A percentile compares a stretch with the other conserved stretches of the same genome.
Evolutionary conservation across 1,140 invertebrate genomes (phyloP).

Genomic region (Oedothorax gibbosus): DNA sequence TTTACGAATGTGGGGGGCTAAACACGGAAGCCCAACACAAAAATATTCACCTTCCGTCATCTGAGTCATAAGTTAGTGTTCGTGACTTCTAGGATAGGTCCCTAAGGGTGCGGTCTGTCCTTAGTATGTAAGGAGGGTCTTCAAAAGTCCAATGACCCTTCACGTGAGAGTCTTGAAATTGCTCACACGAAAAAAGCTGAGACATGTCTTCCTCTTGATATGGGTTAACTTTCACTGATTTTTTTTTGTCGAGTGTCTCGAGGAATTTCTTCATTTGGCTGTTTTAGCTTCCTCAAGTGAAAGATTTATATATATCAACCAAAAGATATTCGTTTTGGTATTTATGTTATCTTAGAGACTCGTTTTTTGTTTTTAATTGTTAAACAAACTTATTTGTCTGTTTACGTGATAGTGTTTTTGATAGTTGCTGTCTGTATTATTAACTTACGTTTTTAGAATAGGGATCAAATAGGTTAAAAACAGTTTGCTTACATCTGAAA

Average conservation of each 20-base stretch:
- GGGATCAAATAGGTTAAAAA: too few species aligned
- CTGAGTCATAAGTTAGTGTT: constrained; percentile 17
- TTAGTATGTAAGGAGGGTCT: constrained; percentile 12
- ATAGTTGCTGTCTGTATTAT: too few species aligned
- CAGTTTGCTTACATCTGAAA: too few species aligned
- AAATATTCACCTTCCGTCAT: constrained; percentile 27
- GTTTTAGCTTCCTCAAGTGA: neutral
- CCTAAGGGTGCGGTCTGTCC: constrained; percentile 25
- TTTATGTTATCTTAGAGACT: too few species aligned
- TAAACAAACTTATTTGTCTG: too few species aligned
- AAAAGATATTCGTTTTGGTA: too few species aligned
- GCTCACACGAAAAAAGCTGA: constrained; percentile 36
- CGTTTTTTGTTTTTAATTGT: too few species aligned
- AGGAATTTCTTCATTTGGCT: neutral
- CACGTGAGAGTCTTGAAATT: constrained; percentile 38
- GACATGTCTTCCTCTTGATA: constrained; percentile 12
- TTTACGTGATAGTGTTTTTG: too few species aligned
- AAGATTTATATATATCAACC: neutral
- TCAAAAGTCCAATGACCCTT: constrained; percentile 48
- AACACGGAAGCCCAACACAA: constrained; percentile 29
- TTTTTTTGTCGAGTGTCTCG: neutral
- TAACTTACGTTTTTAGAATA: too few species aligned
- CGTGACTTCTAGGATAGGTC: neutral
- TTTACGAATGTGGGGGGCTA: neutral
- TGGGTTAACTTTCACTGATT: constrained; percentile 31